Evolutionary conservation across 2,888 invertebrate species (phyloP).

Genomic region (Rhogogaster chlorosoma): DNA sequence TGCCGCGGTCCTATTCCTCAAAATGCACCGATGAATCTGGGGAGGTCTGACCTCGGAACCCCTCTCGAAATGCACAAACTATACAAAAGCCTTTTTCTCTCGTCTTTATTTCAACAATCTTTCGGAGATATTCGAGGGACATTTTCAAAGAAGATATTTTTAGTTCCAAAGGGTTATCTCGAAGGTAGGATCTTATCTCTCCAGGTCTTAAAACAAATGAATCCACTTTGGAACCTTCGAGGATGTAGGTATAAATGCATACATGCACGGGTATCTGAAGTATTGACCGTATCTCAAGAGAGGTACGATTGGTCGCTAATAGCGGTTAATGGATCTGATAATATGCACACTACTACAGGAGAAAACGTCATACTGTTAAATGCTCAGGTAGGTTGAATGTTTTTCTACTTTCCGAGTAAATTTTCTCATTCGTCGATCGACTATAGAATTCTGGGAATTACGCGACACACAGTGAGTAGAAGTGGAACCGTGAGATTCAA

Average conservation of each 20-base stretch:
- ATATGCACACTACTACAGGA: constrained; percentile 48
- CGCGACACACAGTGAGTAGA: neutral
- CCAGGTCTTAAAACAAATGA: constrained; percentile 65
- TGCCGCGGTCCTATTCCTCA: constrained; percentile 26
- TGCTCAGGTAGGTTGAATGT: constrained; percentile 14
- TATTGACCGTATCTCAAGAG: constrained; percentile 37
- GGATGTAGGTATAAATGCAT: constrained; percentile 53
- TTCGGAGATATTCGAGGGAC: constrained; percentile 1
- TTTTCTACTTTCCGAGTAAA: constrained; percentile 28
- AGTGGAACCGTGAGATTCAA: constrained; percentile 36
- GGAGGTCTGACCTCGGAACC: constrained; percentile 45
- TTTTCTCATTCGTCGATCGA: constrained; percentile 34
- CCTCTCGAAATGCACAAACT: constrained; percentile 25
- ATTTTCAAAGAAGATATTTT: constrained; percentile 46
- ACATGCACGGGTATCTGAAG: constrained; percentile 40
- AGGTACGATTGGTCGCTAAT: constrained; percentile 61
- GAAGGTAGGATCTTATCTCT: constrained; percentile 57
- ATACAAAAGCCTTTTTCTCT: constrained; percentile 18
- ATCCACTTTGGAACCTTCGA: constrained; percentile 60
- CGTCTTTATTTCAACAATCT: constrained; percentile 31
- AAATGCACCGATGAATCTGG: constrained; percentile 44
- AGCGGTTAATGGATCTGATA: constrained; percentile 72
- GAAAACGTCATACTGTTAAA: constrained; percentile 22
- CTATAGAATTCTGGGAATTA: constrained; percentile 23
- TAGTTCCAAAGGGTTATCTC: constrained; percentile 56